Evolutionary conservation across 2,797 vertebrate genomes (phyloP).

Genomic region (Ceryle rudis): DNA sequence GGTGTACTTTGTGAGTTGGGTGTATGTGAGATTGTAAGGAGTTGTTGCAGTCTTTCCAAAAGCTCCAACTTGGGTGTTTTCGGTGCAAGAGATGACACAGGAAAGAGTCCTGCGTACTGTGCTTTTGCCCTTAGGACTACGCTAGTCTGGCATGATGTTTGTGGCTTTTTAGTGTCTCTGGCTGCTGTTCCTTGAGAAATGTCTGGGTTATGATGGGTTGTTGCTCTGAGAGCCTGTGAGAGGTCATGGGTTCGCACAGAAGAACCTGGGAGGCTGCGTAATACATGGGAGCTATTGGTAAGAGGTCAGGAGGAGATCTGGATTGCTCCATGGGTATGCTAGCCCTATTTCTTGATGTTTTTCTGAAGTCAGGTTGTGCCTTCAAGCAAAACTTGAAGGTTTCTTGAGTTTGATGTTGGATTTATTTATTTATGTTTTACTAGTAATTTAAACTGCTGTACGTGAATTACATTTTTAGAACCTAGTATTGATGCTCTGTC

Average conservation of each 20-base stretch:
- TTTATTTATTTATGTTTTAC: neutral
- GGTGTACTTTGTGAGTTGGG: neutral
- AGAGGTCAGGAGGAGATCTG: neutral
- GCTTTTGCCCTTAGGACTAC: neutral
- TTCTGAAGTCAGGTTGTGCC: neutral
- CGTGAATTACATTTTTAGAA: neutral
- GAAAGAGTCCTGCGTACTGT: neutral
- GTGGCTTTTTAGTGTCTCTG: neutral
- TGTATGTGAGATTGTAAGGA: neutral
- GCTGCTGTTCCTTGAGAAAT: neutral
- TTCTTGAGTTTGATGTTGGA: neutral
- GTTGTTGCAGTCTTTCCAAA: neutral
- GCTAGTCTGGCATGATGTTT: neutral
- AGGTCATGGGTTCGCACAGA: neutral
- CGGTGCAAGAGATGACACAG: neutral
- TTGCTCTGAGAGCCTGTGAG: neutral
- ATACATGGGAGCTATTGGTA: neutral
- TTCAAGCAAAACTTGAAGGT: neutral
- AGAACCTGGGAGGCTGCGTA: neutral
- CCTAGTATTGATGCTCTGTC: neutral
- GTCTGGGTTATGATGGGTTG: neutral
- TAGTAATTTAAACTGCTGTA: neutral
- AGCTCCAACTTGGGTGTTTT: neutral
- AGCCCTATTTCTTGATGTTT: neutral
- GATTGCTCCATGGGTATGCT: fast-evolving